phyloP scores from a whole-genome alignment of 2,888 invertebrate species.

The Ommatoiulus sabulosus region DNA sequence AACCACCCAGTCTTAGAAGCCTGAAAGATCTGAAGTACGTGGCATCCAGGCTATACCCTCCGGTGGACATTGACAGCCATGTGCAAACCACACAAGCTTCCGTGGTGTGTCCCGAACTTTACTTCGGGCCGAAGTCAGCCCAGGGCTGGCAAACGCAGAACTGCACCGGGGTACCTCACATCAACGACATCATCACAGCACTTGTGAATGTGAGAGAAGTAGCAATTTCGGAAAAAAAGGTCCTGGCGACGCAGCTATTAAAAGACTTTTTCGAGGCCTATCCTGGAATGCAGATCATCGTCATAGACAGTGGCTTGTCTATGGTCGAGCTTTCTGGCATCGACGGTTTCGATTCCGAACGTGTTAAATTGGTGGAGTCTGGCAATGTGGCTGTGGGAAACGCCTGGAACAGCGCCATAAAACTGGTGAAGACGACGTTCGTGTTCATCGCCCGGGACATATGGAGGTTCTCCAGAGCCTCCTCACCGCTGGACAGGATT shows the following conservation, averaged over 20 bases:
- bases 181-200: background rate
- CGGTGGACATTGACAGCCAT: background rate
- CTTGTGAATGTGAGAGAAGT: background rate
- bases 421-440: conserved; percentile 52
- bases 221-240: background rate
- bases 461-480: background rate
- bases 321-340: background rate
- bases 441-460: conserved; percentile 49
- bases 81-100: background rate
- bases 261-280: background rate
- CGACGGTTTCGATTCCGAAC: background rate
- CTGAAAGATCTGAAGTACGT: background rate
- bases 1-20: background rate
- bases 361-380: background rate
- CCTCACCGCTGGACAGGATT: conserved; percentile 63
- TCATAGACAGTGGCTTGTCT: background rate
- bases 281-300: background rate
- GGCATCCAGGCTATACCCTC: background rate
- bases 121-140: background rate
- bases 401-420: conserved; percentile 49
- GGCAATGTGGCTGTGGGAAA: background rate
- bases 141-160: background rate
- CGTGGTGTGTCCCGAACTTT: conserved; percentile 47
- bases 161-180: background rate
- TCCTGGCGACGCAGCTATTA: background rate